phyloP scores from a whole-genome alignment of 1,140 invertebrate genomes.

The Helicorthomorpha holstii region DNA sequence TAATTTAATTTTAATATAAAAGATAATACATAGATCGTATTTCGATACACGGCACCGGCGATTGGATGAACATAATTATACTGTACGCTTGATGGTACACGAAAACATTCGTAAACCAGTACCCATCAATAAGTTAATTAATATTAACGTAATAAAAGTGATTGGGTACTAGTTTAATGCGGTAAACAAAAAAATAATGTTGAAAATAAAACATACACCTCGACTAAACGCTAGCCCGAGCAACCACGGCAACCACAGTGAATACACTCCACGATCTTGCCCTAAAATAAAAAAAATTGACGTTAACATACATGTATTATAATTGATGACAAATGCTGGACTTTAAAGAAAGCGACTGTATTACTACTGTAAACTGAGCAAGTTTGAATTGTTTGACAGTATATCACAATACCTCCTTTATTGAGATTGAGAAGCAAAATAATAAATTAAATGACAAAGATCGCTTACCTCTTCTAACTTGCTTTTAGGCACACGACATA shows the following conservation, averaged over 20 bases:
- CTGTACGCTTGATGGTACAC: no score
- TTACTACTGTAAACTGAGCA: neutral
- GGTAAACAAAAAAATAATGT: neutral
- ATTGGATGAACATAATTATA: no score
- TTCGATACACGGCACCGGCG: no score
- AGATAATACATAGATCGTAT: no score
- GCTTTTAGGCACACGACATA: slow-evolving; percentile 93
- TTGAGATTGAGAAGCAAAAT: neutral
- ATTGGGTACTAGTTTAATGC: neutral
- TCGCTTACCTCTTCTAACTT: slow-evolving; percentile 77
- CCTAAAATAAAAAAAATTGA: slow-evolving; percentile 31
- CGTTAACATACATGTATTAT: neutral
- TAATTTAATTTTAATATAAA: no score
- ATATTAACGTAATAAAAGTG: neutral
- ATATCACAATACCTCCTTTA: neutral
- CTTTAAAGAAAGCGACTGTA: no score
- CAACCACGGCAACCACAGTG: slow-evolving; percentile 95
- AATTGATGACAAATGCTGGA: no score
- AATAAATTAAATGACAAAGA: neutral
- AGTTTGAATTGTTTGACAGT: neutral
- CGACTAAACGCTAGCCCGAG: slow-evolving; percentile 42
- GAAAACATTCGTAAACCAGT: no score
- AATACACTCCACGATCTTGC: slow-evolving; percentile 90
- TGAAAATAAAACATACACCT: neutral
- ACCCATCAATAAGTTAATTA: neutral